phyloP scores from a whole-genome alignment of 2,113 vertebrate species.

The Limnothrissa miodon region DNA sequence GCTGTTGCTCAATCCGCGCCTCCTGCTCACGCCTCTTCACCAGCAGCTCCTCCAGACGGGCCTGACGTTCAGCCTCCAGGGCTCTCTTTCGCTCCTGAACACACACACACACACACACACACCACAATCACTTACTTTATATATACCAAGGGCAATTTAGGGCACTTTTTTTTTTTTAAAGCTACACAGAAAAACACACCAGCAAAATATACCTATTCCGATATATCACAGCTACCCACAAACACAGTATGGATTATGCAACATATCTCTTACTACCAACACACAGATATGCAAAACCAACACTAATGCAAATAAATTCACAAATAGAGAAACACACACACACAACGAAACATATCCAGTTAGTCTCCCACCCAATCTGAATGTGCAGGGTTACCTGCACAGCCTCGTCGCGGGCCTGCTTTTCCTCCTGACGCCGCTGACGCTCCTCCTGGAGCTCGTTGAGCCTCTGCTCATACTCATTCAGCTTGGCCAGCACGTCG shows the following conservation, averaged over 20 bases:
- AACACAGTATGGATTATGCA: not conserved
- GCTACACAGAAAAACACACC: not conserved
- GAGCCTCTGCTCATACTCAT: slow-evolving; percentile 93
- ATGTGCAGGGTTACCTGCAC: slow-evolving; percentile 74
- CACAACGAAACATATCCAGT: not conserved
- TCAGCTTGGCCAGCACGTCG: slow-evolving; percentile 92
- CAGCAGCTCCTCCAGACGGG: slow-evolving; percentile 90
- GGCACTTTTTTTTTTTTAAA: no score
- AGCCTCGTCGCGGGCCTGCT: slow-evolving; percentile 95
- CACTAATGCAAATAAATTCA: not conserved
- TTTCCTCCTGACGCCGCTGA: slow-evolving; percentile 92
- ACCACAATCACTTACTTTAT: not conserved
- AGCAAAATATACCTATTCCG: not conserved
- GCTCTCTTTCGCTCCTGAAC: slow-evolving; percentile 89
- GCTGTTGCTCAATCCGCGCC: slow-evolving; percentile 92
- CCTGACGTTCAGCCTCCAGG: slow-evolving; percentile 93
- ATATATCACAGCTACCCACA: not conserved
- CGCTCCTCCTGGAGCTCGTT: slow-evolving; percentile 97
- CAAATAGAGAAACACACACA: not conserved
- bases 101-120: not conserved
- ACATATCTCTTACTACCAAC: no score
- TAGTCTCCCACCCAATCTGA: no score
- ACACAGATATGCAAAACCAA: not conserved
- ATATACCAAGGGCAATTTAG: not conserved
- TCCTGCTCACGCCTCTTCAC: slow-evolving; percentile 90